phyloP scores from a whole-genome alignment of 92 coral and sea anemone genomes.

The Hydrozoanthus gracilis region DNA sequence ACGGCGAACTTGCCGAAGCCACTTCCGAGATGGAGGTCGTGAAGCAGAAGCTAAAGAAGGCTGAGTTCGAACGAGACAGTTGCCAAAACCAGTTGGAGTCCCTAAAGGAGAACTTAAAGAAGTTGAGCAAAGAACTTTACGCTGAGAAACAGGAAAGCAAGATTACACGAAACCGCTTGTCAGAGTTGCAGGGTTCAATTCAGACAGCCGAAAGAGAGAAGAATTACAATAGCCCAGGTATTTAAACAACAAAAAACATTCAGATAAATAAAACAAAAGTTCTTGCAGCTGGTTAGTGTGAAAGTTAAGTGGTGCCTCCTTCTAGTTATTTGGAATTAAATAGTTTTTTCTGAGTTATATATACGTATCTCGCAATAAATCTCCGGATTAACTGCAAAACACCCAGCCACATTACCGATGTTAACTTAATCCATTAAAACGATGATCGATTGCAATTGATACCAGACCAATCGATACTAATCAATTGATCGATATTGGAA shows the following conservation, averaged over 20 bases:
- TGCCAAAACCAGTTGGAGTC: conserved; percentile 80
- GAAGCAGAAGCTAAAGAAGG: conserved; percentile 81
- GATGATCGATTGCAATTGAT: too few relatives aligned
- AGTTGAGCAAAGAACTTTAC: conserved; percentile 79
- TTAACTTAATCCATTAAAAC: too few relatives aligned
- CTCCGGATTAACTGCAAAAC: too few relatives aligned
- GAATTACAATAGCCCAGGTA: conserved; percentile 16
- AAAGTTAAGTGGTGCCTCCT: too few relatives aligned
- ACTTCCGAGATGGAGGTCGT: conserved; percentile 67
- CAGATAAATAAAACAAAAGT: not conserved
- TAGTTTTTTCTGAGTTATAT: too few relatives aligned
- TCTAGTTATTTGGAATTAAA: too few relatives aligned
- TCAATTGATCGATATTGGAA: too few relatives aligned
- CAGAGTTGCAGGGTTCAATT: conserved; percentile 3
- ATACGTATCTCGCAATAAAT: too few relatives aligned
- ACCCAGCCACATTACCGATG: too few relatives aligned
- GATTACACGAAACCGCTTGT: conserved; percentile 39
- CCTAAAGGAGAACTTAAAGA: conserved; percentile 80
- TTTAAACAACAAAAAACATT: not conserved
- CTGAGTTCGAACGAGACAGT: conserved; percentile 90
- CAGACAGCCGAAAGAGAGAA: not conserved
- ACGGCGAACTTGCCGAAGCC: conserved; percentile 58
- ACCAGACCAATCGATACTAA: too few relatives aligned
- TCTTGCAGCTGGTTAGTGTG: not conserved
- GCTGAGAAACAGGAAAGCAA: conserved; percentile 77